A percentile compares a stretch with the other conserved stretches of the same genome.
phyloP scores from a whole-genome alignment of 2,888 invertebrate species.

The Napeogenes sylphis region DNA sequence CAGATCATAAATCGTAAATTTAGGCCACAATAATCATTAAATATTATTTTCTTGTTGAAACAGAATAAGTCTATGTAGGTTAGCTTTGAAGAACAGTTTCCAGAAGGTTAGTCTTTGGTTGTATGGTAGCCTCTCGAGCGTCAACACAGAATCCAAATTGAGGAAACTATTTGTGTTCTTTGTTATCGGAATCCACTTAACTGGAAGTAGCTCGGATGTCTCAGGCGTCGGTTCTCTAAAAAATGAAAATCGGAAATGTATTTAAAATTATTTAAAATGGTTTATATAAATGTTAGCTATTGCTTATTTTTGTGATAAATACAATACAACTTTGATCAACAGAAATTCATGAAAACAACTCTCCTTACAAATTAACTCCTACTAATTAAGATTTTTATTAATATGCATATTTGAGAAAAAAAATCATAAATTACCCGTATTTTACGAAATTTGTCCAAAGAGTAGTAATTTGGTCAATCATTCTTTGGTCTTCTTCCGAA shows the following conservation, averaged over 20 bases:
- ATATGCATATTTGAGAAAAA: conserved; percentile 16
- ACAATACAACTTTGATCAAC: no score
- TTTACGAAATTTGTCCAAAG: conserved; percentile 44
- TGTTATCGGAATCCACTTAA: neutral
- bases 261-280: conserved; percentile 25
- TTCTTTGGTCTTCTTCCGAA: conserved; percentile 31
- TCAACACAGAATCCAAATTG: conserved; percentile 36
- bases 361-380: no score
- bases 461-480: conserved; percentile 42
- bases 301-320: conserved; percentile 26
- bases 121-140: conserved; percentile 36
- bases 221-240: conserved; percentile 45
- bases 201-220: conserved; percentile 28
- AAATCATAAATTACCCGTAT: conserved; percentile 35
- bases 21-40: no score
- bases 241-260: conserved; percentile 15
- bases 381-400: conserved; percentile 23
- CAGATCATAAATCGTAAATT: no score
- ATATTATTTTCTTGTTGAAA: neutral
- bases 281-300: neutral
- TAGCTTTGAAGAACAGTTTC: conserved; percentile 45
- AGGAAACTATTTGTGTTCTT: conserved; percentile 34
- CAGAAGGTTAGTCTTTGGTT: conserved; percentile 43
- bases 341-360: no score
- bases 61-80: conserved; percentile 21